Conservation (phyloP, 2,113 vertebrate species). For the Daubentonia madagascariensis region DNA sequence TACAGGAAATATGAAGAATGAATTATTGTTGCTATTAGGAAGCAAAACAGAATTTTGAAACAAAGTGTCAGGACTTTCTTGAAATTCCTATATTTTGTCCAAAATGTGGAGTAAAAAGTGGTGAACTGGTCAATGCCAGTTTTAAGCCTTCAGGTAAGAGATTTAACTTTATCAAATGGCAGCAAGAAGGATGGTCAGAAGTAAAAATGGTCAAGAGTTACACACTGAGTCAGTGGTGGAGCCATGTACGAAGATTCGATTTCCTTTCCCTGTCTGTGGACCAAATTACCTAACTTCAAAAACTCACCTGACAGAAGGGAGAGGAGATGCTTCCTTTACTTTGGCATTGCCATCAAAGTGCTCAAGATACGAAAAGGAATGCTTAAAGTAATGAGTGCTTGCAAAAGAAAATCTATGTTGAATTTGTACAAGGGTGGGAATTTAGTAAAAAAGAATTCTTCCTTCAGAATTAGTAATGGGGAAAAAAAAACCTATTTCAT, state of each 20-base stretch:
- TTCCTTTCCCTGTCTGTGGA: neutral
- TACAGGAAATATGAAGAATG: neutral
- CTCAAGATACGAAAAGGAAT: neutral
- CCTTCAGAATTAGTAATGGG: neutral
- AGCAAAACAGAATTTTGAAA: slow-evolving; percentile 1
- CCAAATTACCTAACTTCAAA: neutral
- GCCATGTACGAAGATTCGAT: neutral
- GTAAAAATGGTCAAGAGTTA: neutral
- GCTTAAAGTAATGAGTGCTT: neutral
- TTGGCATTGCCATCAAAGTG: neutral
- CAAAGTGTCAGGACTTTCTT: neutral
- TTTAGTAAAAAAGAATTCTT: neutral
- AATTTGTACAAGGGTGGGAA: neutral
- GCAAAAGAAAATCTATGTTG: neutral
- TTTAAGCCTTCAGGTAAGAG: neutral
- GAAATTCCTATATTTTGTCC: neutral
- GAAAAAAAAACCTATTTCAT: neutral
- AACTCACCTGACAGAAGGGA: neutral
- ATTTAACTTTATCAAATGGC: neutral
- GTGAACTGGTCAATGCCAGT: neutral
- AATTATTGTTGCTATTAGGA: neutral
- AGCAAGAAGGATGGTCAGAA: neutral
- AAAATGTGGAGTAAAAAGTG: neutral
- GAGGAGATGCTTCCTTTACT: neutral
- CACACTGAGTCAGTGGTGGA: neutral